Percentiles rank a stretch among this genome's conserved stretches.
Conservation (phyloP, 2,113 vertebrate genomes). For the Sinosuthora webbiana region DNA sequence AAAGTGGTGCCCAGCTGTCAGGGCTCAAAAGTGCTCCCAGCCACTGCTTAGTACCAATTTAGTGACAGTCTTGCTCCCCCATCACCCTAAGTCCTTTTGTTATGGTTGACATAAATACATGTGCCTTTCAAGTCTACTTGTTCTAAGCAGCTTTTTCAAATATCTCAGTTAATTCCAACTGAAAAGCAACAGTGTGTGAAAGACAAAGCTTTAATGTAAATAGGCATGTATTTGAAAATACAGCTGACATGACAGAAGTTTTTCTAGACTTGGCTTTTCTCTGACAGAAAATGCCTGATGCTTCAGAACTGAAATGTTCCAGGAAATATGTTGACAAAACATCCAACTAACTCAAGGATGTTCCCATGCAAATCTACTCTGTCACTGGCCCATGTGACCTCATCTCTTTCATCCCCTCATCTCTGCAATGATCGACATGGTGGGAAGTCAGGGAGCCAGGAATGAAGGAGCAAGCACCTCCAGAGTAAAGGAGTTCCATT, state of each 20-base stretch:
- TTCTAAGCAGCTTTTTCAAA: background rate
- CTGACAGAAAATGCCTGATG: background rate
- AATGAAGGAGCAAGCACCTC: background rate
- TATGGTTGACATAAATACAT: background rate
- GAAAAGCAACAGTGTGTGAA: slow-evolving; percentile 1
- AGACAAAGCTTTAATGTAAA: background rate
- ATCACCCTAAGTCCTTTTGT: background rate
- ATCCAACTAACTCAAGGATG: background rate
- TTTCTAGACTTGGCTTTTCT: background rate
- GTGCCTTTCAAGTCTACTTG: background rate
- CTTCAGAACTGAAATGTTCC: background rate
- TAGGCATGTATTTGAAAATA: background rate
- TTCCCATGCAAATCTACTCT: background rate
- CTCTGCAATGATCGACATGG: fast-evolving
- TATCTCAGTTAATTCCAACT: background rate
- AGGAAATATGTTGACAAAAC: background rate
- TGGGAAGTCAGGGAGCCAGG: background rate
- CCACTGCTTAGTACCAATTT: background rate
- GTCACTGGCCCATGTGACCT: background rate
- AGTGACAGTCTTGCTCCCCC: background rate
- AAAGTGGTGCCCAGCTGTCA: fast-evolving
- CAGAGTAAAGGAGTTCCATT: background rate
- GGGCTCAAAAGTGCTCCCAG: background rate
- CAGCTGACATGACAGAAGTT: background rate
- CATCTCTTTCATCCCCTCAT: background rate